Percentiles rank a stretch among this genome's conserved stretches.
These are phyloP conservation scores for Tetrao urogallus DNA, from an alignment of 2,113 vertebrate species.

Conservation along the genomic window DNA sequence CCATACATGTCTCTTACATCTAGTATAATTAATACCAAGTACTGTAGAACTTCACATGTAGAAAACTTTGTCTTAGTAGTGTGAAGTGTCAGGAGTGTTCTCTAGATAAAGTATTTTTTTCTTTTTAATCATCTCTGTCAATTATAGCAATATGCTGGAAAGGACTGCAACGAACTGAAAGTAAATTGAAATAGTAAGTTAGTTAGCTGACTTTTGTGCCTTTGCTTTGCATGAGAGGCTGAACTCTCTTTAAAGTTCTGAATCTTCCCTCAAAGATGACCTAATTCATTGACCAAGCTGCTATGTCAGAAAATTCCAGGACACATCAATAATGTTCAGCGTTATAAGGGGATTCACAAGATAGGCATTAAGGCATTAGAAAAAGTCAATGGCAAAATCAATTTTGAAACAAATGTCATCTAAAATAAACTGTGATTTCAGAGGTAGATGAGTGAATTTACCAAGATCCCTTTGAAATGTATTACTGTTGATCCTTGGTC, in stretches of 20 bases:
- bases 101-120: neutral
- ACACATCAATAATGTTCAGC: neutral
- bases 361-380: neutral
- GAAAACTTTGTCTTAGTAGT: neutral
- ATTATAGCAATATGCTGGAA: neutral
- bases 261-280: neutral
- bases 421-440: neutral
- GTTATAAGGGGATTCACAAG: neutral
- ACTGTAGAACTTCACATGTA: neutral
- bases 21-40: neutral
- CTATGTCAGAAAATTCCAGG: neutral
- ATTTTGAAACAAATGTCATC: fast-evolving
- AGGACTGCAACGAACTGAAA: neutral
- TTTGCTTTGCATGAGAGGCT: neutral
- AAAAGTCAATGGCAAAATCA: neutral
- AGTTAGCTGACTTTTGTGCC: neutral
- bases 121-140: neutral
- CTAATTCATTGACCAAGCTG: neutral
- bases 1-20: neutral
- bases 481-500: neutral
- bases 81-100: neutral
- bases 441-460: neutral
- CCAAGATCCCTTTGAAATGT: neutral
- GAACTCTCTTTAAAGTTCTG: neutral
- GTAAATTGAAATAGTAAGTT: neutral